These are phyloP conservation scores for Dromococcyx pavoninus DNA, from an alignment of 2,797 vertebrate genomes.

Conservation along the genomic window DNA sequence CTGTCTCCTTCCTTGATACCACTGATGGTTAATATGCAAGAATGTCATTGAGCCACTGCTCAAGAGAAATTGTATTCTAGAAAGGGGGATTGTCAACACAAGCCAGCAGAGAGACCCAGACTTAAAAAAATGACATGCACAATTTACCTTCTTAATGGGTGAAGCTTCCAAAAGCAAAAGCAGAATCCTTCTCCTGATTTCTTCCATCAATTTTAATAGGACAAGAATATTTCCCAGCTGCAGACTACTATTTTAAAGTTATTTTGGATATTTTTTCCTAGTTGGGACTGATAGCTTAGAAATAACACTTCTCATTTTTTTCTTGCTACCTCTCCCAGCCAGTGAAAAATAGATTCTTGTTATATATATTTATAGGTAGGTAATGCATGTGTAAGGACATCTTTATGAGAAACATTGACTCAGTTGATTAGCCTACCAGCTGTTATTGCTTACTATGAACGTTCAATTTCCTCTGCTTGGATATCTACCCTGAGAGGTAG, in stretches of 20 bases:
- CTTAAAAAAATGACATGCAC: background rate
- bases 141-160: background rate
- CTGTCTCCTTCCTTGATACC: background rate
- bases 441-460: background rate
- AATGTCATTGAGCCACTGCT: background rate
- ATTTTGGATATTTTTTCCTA: background rate
- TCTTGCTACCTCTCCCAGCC: background rate
- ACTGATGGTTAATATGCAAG: background rate
- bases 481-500: background rate
- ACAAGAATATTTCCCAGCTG: background rate
- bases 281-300: background rate
- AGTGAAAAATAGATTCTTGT: background rate
- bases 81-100: background rate
- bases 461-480: background rate
- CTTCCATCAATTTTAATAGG: background rate
- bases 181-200: background rate
- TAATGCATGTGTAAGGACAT: background rate
- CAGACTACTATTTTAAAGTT: background rate
- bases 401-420: background rate
- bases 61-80: background rate
- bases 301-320: background rate
- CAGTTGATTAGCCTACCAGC: background rate
- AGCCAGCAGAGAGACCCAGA: background rate
- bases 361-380: background rate
- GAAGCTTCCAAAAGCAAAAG: background rate